Evolutionary conservation across 1,140 invertebrate genomes (phyloP), one percentile per base, ranked within the genome.

Genomic region (Lordiphosa stackelbergi): DNA sequence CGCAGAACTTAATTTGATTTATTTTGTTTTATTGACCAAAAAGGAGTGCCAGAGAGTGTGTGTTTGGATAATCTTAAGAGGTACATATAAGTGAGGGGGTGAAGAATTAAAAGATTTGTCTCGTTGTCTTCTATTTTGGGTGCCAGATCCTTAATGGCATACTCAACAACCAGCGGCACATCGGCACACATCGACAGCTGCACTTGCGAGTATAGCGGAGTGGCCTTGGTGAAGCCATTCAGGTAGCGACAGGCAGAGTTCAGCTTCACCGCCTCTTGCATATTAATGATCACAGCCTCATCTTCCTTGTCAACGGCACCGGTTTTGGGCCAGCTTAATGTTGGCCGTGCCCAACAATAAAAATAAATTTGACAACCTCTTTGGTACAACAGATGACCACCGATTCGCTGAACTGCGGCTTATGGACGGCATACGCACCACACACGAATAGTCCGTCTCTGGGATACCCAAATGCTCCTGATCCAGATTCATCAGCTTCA

Each of bases 401-500:
- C 5, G 96, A 96, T 88, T 99, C 98, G 31, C 98, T 98, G 90
- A 99, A 98, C 85, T 99, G 97, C 53, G 96, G 95, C 19, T 98
- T 38, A 89, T 91, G 37, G 97, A 94, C 10, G 98, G 97, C 93
- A 99, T 94, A 83, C 97, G 96, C n/a, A 99, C 94, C 3, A 97
- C 93, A 88, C 97, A 98, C 5, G 96, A 95, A 89, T 99, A 99
- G 66, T 97, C 95, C 9, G 97, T 99, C 89, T 99, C 97, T 24
- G 98, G 98, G 88, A 99, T 99, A 59, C 98, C 98, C 73, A 99
- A 91, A 89, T 99, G 98, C 90, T 99, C 98, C 78, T 97, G 94
- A 89, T 99, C 98, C 70, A 99, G 92, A 88, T 99, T 99, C 92
- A 99, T 98, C 1, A 99, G 90, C 88, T 99, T 99, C 94, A 99